phyloP scores from a whole-genome alignment of 2,797 vertebrate species.

The Channallabes apus region DNA sequence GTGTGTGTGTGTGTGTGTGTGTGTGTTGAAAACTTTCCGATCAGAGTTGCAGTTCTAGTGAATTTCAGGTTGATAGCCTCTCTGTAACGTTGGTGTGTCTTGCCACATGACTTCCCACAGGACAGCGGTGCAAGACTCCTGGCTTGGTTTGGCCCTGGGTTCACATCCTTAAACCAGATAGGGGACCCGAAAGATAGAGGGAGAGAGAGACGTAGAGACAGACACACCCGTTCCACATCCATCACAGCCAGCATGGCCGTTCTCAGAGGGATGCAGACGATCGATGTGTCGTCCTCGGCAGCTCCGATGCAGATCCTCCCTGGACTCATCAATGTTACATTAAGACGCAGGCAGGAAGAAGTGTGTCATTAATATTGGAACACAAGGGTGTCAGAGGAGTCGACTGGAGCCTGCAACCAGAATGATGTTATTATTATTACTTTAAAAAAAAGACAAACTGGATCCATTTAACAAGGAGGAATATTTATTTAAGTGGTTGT shows the following conservation, averaged over 20 bases:
- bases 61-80: too few species aligned
- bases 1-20: too few species aligned
- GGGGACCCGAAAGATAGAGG: background rate
- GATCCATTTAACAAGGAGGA: too few species aligned
- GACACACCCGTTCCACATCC: background rate
- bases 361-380: background rate
- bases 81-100: background rate
- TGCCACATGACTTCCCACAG: background rate
- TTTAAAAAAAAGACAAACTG: too few species aligned
- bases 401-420: background rate
- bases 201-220: background rate
- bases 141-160: background rate
- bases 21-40: too few species aligned
- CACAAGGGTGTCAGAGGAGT: background rate
- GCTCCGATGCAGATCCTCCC: background rate
- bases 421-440: background rate
- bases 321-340: slow-evolving; percentile 9
- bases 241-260: background rate
- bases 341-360: background rate
- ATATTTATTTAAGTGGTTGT: background rate
- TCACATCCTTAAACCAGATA: background rate
- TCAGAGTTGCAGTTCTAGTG: too few species aligned
- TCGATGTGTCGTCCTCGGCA: background rate
- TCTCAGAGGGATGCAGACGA: background rate
- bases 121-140: background rate